Base-by-base conservation (phyloP, 2,113 vertebrate genomes). In the Athene noctua region DNA sequence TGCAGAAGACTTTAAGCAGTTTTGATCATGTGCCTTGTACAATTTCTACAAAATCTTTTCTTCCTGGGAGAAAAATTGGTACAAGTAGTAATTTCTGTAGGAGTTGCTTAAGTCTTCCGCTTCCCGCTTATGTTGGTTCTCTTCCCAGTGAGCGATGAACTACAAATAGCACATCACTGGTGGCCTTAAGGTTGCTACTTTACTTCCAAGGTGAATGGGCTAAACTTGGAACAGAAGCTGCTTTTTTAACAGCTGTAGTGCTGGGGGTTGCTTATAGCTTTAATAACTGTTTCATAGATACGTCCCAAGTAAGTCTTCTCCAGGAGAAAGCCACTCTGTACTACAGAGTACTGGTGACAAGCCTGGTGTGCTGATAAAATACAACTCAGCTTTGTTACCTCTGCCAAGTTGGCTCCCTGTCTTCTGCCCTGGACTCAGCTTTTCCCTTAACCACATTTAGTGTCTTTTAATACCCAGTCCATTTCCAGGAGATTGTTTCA, bases 371-470 rank as follows among this genome's bases (percentile, higher is more conserved):
- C 40, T 46, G 68, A 77, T 92, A 77, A 78, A 84, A 65, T 40
- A 68, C 77, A 54, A 1, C 79, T 94, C 46, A 9, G 72, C 73
- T 86, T 80, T 87, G 59, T 73, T 75, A 62, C 71, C 75, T 75
- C 44, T 94, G 94, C 94, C 94, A 88, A 86, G 57, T 57, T 94
- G 94, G 86, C 90, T 80, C 42, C 36, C 44, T 73, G 55, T 77
- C 59, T 68, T 79, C 82, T 92, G 16, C 55, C 82, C 82, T 79
- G 82, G 74, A 8, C 61, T 85, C 95, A 66, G 8, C 86, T 92
- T 84, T 59, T 88, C 55, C 57, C 72, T 63, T 80, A 72, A 77
- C 70, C 70, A 66, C 1, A 0, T 2, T 42, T 42, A 68, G 29
- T 90, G 29, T 84, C 70, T 90, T 78, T 92, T 85, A 90, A 47